These are phyloP conservation scores for Amblyjoppa proteus DNA, from an alignment of 2,888 invertebrate genomes.

Conservation along the genomic window DNA sequence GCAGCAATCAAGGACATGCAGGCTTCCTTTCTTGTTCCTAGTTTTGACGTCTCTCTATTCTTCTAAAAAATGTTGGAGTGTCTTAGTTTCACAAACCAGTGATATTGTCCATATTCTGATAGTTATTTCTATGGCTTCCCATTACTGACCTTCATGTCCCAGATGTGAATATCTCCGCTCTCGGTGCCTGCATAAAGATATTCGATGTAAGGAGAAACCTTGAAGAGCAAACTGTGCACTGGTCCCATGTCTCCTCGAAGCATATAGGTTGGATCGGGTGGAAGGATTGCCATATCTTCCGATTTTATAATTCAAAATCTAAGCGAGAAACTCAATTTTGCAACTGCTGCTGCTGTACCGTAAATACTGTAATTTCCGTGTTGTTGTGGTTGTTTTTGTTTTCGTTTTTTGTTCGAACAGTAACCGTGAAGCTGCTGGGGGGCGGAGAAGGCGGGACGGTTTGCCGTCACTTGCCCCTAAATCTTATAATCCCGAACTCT, in stretches of 20 bases:
- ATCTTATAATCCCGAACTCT: too few relatives aligned
- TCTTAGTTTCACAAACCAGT: not conserved
- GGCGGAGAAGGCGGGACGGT: constrained; percentile 64
- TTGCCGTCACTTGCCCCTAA: too few relatives aligned
- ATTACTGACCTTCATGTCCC: constrained; percentile 90
- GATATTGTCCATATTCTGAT: not conserved
- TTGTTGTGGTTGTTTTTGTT: constrained; percentile 17
- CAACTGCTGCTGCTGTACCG: not conserved
- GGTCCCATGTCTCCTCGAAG: constrained; percentile 91
- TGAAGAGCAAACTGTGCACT: constrained; percentile 90
- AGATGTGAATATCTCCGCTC: constrained; percentile 91
- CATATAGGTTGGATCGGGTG: constrained; percentile 92
- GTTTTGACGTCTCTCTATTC: constrained; percentile 89
- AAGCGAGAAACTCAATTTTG: not conserved
- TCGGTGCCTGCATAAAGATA: constrained; percentile 91
- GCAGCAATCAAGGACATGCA: constrained; percentile 88
- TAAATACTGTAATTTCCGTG: not conserved
- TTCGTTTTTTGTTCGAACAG: not conserved
- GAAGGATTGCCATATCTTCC: constrained; percentile 87
- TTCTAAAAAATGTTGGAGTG: constrained; percentile 85
- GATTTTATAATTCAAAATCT: not conserved
- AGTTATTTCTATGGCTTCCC: constrained; percentile 13
- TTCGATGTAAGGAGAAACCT: constrained; percentile 78
- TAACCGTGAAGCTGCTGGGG: not conserved
- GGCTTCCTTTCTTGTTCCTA: constrained; percentile 86